phyloP scores from a whole-genome alignment of 2,797 vertebrate genomes.

The Cirrhinus mrigala region DNA sequence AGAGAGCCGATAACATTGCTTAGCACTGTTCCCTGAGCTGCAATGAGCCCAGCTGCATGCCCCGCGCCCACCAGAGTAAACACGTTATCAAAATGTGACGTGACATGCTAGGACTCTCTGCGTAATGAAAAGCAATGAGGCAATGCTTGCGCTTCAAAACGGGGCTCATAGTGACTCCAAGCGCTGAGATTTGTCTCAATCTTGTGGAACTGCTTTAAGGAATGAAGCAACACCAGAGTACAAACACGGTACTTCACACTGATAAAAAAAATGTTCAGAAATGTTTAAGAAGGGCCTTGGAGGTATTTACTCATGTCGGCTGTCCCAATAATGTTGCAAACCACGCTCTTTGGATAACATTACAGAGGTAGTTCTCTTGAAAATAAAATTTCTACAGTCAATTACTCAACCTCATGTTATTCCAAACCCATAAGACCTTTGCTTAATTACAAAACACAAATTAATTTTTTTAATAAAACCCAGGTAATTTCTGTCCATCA shows the following conservation, averaged over 20 bases:
- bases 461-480: neutral
- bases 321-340: neutral
- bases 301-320: neutral
- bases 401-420: neutral
- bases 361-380: neutral
- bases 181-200: constrained; percentile 65
- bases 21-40: constrained; percentile 7
- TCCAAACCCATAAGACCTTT: neutral
- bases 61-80: constrained; percentile 61
- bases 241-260: neutral
- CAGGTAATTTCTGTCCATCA: neutral
- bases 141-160: constrained; percentile 51
- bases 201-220: neutral
- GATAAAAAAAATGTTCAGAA: neutral
- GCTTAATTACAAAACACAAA: neutral
- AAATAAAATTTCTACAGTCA: neutral
- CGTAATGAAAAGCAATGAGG: constrained; percentile 66
- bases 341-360: neutral
- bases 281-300: neutral
- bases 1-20: constrained; percentile 4
- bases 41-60: neutral
- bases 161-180: constrained; percentile 57
- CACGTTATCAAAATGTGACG: constrained; percentile 66
- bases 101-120: constrained; percentile 63
- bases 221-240: neutral